Conservation (phyloP, 2,113 vertebrate genomes). For the Ictalurus punctatus region DNA sequence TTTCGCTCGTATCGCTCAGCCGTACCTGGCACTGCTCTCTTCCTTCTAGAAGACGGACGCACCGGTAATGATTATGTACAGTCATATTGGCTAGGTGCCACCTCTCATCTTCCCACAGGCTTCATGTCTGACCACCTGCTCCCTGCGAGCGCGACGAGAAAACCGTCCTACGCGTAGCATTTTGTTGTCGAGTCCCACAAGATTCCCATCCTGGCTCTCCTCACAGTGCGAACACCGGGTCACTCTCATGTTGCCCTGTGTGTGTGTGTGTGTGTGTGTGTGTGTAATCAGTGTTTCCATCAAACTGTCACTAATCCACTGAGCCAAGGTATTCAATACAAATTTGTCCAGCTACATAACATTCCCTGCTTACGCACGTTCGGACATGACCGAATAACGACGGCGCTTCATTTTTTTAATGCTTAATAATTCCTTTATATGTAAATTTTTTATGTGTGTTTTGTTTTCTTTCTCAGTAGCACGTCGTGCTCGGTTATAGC, state of each 20-base stretch:
- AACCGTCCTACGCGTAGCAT: neutral
- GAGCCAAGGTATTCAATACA: neutral
- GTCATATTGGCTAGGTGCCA: neutral
- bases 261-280: neutral
- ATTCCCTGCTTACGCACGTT: neutral
- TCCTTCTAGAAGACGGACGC: neutral
- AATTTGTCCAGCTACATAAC: neutral
- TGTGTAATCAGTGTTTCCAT: neutral
- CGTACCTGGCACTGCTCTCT: neutral
- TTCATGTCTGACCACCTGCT: neutral
- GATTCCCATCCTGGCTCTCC: neutral
- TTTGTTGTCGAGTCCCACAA: neutral
- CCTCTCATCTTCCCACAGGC: constrained; percentile 8
- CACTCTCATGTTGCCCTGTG: neutral
- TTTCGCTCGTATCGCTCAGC: neutral
- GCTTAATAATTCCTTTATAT: neutral
- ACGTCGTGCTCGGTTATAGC: neutral
- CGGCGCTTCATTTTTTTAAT: neutral
- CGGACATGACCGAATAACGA: neutral
- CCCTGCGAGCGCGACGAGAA: neutral
- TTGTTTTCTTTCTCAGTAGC: neutral
- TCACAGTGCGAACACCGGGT: neutral
- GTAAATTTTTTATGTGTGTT: neutral
- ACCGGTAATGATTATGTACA: neutral
- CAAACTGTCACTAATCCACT: neutral